phyloP scores from a whole-genome alignment of 2,113 vertebrate species.

The Rhynchomys soricoides region DNA sequence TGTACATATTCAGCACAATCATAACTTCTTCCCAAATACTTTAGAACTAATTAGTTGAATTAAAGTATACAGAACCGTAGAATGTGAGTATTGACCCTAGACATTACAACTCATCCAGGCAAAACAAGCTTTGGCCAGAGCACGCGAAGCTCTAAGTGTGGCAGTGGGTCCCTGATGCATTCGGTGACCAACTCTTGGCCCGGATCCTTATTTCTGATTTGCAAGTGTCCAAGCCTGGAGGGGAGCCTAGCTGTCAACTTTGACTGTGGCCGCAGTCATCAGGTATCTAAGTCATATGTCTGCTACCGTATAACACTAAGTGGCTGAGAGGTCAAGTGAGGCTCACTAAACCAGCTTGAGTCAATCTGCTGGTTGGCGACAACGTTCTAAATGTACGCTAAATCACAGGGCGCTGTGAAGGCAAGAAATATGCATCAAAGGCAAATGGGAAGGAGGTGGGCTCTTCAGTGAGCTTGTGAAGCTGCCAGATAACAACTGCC shows the following conservation, averaged over 20 bases:
- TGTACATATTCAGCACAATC: neutral
- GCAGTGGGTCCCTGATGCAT: neutral
- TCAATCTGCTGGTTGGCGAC: neutral
- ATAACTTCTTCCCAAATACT: neutral
- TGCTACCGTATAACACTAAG: neutral
- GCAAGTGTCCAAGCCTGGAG: neutral
- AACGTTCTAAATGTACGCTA: neutral
- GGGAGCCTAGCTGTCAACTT: neutral
- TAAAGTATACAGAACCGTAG: neutral
- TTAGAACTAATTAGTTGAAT: neutral
- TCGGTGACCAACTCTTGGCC: neutral
- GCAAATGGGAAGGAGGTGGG: neutral
- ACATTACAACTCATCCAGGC: neutral
- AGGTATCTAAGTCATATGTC: neutral
- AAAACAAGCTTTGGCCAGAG: neutral
- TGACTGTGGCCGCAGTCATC: neutral
- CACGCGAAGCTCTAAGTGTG: neutral
- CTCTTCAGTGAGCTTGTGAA: neutral
- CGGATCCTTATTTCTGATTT: neutral
- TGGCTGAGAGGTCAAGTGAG: slow-evolving; percentile 24
- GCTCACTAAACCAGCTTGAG: neutral
- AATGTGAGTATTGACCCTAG: neutral
- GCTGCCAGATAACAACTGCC: neutral
- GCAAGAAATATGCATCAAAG: neutral
- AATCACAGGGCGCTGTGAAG: neutral